Conservation (phyloP, 2,888 invertebrate species). For the Drosophila nr. perissopoda region DNA sequence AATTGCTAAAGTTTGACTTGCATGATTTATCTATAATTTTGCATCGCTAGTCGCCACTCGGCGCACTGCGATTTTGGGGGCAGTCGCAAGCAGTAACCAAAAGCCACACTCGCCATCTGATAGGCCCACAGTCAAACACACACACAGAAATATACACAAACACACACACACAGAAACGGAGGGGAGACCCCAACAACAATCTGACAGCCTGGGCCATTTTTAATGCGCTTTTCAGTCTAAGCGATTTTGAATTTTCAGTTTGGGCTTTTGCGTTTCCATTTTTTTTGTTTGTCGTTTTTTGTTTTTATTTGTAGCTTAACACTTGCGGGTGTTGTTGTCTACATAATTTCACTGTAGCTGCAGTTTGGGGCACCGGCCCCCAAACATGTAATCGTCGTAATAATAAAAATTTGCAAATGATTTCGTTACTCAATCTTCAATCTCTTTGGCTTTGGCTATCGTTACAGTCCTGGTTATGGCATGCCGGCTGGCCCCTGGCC, state of each 20-base stretch:
- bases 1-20: conserved; percentile 82
- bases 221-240: conserved; percentile 75
- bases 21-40: conserved; percentile 82
- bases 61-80: conserved; percentile 30
- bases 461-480: conserved; percentile 87
- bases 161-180: background rate
- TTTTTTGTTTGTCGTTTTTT: conserved; percentile 47
- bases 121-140: conserved; percentile 67
- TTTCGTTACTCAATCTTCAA: conserved; percentile 78
- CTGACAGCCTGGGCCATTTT: conserved; percentile 76
- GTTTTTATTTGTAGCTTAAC: conserved; percentile 75
- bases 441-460: conserved; percentile 43
- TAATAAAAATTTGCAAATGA: conserved; percentile 80
- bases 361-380: conserved; percentile 3
- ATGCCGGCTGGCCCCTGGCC: conserved; percentile 89
- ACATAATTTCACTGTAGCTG: conserved; percentile 64
- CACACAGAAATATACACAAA: conserved; percentile 43
- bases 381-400: conserved; percentile 77
- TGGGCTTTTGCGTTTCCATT: conserved; percentile 26
- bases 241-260: conserved; percentile 58
- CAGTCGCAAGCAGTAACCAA: conserved; percentile 22
- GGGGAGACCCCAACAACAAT: conserved; percentile 33
- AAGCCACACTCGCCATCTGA: conserved; percentile 74
- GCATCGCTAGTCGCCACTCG: conserved; percentile 70
- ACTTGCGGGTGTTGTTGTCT: conserved; percentile 82